Evolutionary conservation across 2,888 invertebrate species (phyloP), one percentile per base, ranked within the genome.

Genomic region (Aplocera efformata): DNA sequence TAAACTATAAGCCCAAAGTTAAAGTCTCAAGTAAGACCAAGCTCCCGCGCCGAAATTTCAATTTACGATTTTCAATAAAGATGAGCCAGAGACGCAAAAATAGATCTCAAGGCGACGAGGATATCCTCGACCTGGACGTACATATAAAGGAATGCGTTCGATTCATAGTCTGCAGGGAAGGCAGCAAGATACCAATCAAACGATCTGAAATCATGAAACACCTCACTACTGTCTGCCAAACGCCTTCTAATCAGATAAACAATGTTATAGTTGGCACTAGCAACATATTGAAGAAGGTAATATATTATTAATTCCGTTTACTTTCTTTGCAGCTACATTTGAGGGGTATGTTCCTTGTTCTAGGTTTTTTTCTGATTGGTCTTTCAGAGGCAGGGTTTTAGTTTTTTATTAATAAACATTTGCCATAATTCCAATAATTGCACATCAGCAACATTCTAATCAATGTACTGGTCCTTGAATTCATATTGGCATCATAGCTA

Each of bases 101-200:
- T 20, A 59, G 52, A 20, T 35, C 68, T 1, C 48, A 35, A 13
- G 42, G 32, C 9, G 58, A 51, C 7, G 56, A 49, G 7, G 54
- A 58, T 10, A 45, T 55, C 7, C 53, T 43, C 1, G 50, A 46
- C 6, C 42, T 65, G 1, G 64, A 67, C 7, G 67, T 69, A 7
- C 53, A 75, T 1, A 63, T 78, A 3, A 71, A 64, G 8, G 80
- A 83, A 54, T 88, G 86, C 35, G 82, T 79, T 4, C 71, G 79
- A 5, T 85, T 58, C 37, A 70, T 88, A 13, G 20, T 83, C 7
- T 77, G 68, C 48, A 65, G 82, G 0, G 82, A 85, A 69, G 77
- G 79, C 9, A 82, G 81, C 45, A 86, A 86, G 60, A 60, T 76
- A 31, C 85, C 84, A 0, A 72, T 88, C 8, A 81, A 77, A 56